Conservation (phyloP, 2,797 vertebrate species). For the Melanogrammus aeglefinus region DNA sequence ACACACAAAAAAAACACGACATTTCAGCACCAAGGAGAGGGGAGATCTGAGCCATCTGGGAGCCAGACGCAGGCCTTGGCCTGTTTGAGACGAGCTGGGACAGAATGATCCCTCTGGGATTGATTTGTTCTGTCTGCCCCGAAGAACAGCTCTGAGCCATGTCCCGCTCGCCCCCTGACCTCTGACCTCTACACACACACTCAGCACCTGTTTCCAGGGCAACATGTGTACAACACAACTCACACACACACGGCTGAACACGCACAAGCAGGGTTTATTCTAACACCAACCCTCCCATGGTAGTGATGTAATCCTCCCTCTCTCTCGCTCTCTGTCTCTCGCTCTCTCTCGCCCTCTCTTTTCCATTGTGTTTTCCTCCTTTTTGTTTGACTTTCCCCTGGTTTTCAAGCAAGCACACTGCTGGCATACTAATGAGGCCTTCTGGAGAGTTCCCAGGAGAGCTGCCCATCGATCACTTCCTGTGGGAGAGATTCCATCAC, state of each 20-base stretch:
- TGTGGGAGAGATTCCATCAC: neutral
- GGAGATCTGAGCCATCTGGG: neutral
- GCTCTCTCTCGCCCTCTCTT: neutral
- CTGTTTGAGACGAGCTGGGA: neutral
- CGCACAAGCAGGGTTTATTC: neutral
- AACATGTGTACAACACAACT: neutral
- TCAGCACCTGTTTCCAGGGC: neutral
- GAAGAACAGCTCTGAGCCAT: neutral
- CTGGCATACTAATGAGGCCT: neutral
- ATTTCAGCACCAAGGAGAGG: neutral
- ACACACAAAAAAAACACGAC: neutral
- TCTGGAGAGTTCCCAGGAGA: constrained; percentile 1
- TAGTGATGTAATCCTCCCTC: neutral
- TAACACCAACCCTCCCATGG: neutral
- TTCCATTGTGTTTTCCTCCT: neutral
- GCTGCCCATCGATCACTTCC: neutral
- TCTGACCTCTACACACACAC: neutral
- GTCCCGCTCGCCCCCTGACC: neutral
- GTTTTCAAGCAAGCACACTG: neutral
- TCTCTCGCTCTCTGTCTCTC: neutral
- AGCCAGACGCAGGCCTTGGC: neutral
- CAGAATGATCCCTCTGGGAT: neutral
- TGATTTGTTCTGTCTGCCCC: neutral
- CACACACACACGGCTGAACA: neutral
- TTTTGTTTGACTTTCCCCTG: neutral